These are phyloP conservation scores for Rafetus swinhoei DNA, from an alignment of 2,113 vertebrate species.

Conservation along the genomic window DNA sequence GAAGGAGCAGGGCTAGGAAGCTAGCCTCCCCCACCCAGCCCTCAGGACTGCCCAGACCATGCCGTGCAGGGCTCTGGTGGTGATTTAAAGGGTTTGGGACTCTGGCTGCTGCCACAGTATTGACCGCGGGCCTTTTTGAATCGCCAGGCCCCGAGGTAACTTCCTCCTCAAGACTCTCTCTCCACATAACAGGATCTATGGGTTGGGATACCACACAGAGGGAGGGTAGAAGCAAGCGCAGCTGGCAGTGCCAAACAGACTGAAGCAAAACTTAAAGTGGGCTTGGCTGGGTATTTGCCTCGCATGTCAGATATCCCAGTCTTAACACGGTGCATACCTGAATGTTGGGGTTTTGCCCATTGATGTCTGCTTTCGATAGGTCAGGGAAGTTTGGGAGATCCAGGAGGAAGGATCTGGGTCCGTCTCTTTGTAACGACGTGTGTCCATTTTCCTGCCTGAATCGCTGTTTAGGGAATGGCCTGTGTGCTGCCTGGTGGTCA, in stretches of 20 bases:
- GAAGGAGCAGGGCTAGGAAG: too few species aligned
- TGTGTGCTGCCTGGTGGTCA: constrained; percentile 80
- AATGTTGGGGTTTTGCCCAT: constrained; percentile 97
- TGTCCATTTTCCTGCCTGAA: constrained; percentile 77
- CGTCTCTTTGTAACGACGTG: constrained; percentile 86
- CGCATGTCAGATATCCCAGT: background rate
- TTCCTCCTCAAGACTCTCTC: background rate
- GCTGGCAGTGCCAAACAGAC: background rate
- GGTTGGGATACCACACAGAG: background rate
- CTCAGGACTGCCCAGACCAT: too few species aligned
- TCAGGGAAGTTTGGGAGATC: constrained; percentile 97
- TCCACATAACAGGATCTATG: background rate
- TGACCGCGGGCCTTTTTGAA: too few species aligned
- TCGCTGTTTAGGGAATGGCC: constrained; percentile 82
- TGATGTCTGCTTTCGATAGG: constrained; percentile 96
- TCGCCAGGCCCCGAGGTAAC: too few species aligned
- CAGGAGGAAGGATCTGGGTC: constrained; percentile 90
- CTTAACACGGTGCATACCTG: constrained; percentile 83
- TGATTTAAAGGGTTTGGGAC: too few species aligned
- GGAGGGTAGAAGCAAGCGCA: background rate
- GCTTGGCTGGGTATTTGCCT: background rate
- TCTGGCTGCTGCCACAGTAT: too few species aligned
- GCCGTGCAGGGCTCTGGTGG: too few species aligned
- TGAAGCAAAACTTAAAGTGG: background rate
- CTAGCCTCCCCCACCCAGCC: too few species aligned